Evolutionary conservation across 2,888 invertebrate species (phyloP).

Genomic region (Drosophila borealis): DNA sequence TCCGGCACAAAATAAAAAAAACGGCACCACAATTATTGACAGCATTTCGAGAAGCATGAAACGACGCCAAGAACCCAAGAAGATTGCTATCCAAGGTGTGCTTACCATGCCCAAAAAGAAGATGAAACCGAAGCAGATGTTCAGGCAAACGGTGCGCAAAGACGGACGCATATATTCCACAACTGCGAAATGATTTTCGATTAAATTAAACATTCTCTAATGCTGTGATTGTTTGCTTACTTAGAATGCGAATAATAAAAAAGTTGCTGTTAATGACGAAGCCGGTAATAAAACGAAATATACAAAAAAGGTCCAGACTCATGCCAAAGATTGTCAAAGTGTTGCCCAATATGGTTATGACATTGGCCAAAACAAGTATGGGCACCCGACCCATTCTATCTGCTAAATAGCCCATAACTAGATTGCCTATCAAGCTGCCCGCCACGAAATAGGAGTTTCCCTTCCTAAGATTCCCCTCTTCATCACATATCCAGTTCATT

Average conservation of each 20-base stretch:
- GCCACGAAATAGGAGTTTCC: too few relatives aligned
- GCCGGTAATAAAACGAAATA: conserved; percentile 87
- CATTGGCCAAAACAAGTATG: conserved; percentile 86
- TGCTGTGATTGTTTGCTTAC: conserved; percentile 76
- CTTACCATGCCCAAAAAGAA: conserved; percentile 86
- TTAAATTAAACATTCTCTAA: fast-evolving
- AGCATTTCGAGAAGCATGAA: conserved; percentile 86
- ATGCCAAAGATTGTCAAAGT: conserved; percentile 85
- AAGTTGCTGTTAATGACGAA: conserved; percentile 87
- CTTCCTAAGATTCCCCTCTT: conserved; percentile 87
- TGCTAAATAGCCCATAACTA: conserved; percentile 86
- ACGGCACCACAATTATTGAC: conserved; percentile 85
- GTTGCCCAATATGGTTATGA: conserved; percentile 86
- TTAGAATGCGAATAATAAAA: conserved; percentile 88
- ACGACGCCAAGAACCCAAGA: conserved; percentile 85
- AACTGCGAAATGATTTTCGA: conserved; percentile 79
- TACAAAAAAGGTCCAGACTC: conserved; percentile 85
- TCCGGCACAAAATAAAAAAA: conserved; percentile 87
- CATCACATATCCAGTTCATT: conserved; percentile 87
- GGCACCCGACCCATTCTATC: conserved; percentile 87
- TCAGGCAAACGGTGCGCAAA: conserved; percentile 86
- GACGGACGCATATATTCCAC: conserved; percentile 86
- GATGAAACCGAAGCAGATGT: conserved; percentile 87
- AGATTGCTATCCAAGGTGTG: conserved; percentile 86
- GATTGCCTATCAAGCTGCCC: conserved; percentile 87